Evolutionary conservation across 2,888 invertebrate genomes (phyloP).

Genomic region (Eurytoma adleriae): DNA sequence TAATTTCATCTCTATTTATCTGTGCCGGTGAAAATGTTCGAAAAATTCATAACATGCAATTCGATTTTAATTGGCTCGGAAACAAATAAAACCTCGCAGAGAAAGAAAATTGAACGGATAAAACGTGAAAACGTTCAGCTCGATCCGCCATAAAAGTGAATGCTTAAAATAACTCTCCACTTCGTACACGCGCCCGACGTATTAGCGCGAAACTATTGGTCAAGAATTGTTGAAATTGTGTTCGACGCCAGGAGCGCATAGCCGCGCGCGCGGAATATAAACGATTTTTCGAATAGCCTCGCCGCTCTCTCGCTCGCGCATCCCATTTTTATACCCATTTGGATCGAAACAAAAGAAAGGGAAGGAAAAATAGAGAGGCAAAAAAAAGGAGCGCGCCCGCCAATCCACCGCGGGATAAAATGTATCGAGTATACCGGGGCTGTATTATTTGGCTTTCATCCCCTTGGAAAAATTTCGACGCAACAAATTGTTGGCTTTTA

Average conservation of each 20-base stretch:
- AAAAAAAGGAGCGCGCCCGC: not conserved
- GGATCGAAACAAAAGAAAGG: too few relatives aligned
- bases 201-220: not conserved
- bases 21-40: too few relatives aligned
- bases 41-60: not conserved
- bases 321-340: too few relatives aligned
- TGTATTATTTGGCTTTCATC: conserved; percentile 2
- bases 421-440: not conserved
- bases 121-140: not conserved
- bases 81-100: not conserved
- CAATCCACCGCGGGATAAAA: not conserved
- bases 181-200: not conserved
- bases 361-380: not conserved
- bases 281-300: conserved; percentile 2
- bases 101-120: not conserved
- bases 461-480: not conserved
- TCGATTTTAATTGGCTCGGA: not conserved
- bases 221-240: not conserved
- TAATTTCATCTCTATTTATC: too few relatives aligned
- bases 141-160: not conserved
- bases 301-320: not conserved
- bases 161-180: not conserved
- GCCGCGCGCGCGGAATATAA: conserved; percentile 8
- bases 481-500: conserved; percentile 5
- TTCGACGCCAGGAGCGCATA: not conserved